A percentile compares a stretch with the other conserved stretches of the same genome.
Conservation (phyloP, 2,797 vertebrate species). For the Triplophysa yarkandensis region DNA sequence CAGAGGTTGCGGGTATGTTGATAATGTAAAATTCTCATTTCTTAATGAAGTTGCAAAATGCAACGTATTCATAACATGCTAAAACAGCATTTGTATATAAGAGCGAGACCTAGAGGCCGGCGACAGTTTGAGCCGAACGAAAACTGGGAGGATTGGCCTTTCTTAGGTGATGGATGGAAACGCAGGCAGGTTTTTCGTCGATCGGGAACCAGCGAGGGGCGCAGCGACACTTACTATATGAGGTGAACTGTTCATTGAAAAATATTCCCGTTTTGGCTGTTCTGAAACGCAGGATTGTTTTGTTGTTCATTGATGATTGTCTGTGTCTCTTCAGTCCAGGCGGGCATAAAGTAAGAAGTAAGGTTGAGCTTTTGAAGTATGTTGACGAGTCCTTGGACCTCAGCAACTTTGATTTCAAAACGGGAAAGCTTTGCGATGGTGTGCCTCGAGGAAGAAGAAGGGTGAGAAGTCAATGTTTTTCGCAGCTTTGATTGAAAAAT, state of each 20-base stretch:
- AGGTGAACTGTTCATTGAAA: constrained; percentile 67
- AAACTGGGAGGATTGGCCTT: constrained; percentile 82
- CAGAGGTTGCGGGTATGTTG: constrained; percentile 60
- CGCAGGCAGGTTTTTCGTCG: constrained; percentile 83
- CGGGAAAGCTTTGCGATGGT: constrained; percentile 68
- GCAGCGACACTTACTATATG: constrained; percentile 87
- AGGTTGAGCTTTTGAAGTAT: constrained; percentile 80
- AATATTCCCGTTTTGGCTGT: not conserved
- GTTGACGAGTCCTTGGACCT: constrained; percentile 76
- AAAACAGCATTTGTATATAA: not conserved
- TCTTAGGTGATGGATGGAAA: constrained; percentile 85
- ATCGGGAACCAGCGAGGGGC: constrained; percentile 82
- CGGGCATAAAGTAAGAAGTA: constrained; percentile 83
- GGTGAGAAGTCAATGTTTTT: constrained; percentile 57
- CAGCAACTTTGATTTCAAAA: constrained; percentile 82
- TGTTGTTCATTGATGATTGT: not conserved
- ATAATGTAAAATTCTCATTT: not conserved
- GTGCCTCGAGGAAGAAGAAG: constrained; percentile 56
- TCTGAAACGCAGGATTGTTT: not conserved
- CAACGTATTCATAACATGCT: not conserved
- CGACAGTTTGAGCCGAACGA: constrained; percentile 66
- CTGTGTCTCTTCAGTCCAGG: constrained; percentile 71
- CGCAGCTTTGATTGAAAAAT: not conserved
- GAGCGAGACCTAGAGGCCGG: constrained; percentile 12
- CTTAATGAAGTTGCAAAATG: not conserved